Percentiles rank a stretch among this genome's conserved stretches.
phyloP scores from a whole-genome alignment of 2,888 invertebrate genomes.

The Steinernema hermaphroditum region DNA sequence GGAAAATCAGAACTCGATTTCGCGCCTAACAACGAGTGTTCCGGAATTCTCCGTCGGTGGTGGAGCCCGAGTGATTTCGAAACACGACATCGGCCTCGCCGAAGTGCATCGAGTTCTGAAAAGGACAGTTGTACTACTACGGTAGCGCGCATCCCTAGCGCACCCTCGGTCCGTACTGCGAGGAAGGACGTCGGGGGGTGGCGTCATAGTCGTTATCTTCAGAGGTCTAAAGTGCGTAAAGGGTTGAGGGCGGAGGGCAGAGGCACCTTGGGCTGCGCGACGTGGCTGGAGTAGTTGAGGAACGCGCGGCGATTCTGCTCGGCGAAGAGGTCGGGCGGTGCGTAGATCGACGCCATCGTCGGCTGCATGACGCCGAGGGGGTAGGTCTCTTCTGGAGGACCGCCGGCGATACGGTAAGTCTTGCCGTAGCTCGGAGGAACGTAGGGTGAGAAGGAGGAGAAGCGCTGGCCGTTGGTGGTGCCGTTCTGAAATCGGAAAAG shows the following conservation, averaged over 20 bases:
- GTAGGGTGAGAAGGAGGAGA: neutral
- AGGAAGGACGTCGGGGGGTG: neutral
- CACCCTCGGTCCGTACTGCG: neutral
- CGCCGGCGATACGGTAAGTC: neutral
- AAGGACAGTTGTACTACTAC: neutral
- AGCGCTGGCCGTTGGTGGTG: neutral
- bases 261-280: slow-evolving; percentile 7
- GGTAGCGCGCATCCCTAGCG: neutral
- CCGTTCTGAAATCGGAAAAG: neutral
- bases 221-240: slow-evolving; percentile 8
- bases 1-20: neutral
- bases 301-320: slow-evolving; percentile 1
- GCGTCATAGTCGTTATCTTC: slow-evolving; percentile 26
- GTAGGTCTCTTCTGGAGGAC: neutral
- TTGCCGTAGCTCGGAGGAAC: neutral
- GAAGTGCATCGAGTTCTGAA: neutral
- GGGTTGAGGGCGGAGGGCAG: neutral
- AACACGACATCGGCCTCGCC: slow-evolving; percentile 16
- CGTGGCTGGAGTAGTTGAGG: neutral
- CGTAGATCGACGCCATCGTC: neutral
- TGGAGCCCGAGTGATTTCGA: neutral
- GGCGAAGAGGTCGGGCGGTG: slow-evolving; percentile 21
- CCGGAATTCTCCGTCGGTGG: neutral
- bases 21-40: slow-evolving; percentile 21
- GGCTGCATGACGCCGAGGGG: neutral